These are phyloP conservation scores for Flexamia atlantica DNA, from an alignment of 2,888 invertebrate genomes.

Conservation along the genomic window DNA sequence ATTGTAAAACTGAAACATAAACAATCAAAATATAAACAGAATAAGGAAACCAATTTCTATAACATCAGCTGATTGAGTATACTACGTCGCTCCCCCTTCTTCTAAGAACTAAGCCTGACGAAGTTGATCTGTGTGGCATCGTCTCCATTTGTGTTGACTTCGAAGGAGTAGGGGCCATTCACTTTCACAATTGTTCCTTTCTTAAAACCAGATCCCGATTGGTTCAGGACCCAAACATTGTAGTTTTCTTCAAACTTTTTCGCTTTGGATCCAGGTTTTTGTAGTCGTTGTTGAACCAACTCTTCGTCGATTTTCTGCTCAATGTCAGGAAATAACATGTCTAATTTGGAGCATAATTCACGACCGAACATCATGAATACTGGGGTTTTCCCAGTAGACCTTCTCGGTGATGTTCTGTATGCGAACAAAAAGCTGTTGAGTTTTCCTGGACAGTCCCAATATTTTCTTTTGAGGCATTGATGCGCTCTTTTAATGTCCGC, in stretches of 20 bases:
- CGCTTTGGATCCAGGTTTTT: background rate
- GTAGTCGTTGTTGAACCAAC: background rate
- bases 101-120: background rate
- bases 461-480: slow-evolving; percentile 17
- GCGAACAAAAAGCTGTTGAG: slow-evolving; percentile 36
- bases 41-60: no score
- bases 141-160: slow-evolving; percentile 38
- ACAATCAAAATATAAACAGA: no score
- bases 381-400: slow-evolving; percentile 67
- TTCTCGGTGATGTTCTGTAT: slow-evolving; percentile 62
- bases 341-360: slow-evolving; percentile 66
- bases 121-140: slow-evolving; percentile 59
- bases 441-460: background rate
- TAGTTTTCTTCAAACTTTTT: slow-evolving; percentile 11
- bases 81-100: slow-evolving; percentile 13
- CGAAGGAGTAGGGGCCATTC: slow-evolving; percentile 15
- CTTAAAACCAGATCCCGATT: slow-evolving; percentile 9
- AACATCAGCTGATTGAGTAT: slow-evolving; percentile 5
- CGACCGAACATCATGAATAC: slow-evolving; percentile 68
- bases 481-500: slow-evolving; percentile 51
- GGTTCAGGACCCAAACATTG: slow-evolving; percentile 13
- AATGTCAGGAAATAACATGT: slow-evolving; percentile 63
- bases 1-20: no score
- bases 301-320: slow-evolving; percentile 12
- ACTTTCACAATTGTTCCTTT: slow-evolving; percentile 8